Base-by-base conservation (phyloP, 2,797 vertebrate species). In the Oreortyx pictus region DNA sequence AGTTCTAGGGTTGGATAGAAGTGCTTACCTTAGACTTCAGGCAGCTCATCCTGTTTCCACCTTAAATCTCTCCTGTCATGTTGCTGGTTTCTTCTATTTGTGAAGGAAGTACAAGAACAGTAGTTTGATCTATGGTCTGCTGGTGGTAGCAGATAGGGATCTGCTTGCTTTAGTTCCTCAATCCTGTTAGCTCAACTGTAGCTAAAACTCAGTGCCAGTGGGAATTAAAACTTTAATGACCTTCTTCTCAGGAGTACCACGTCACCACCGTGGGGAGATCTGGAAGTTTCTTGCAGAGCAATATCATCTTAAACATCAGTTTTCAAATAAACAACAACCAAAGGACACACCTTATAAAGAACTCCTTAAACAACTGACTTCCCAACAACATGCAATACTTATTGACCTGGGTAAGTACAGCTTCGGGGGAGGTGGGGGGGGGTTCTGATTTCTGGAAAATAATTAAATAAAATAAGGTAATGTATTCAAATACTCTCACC, bases 201-300 rank as follows among this genome's bases (percentile, higher is more conserved):
- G 79, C 70, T 70, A 82, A 87, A 25, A 70, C 43, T 79, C 59
- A 20, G 64, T 7, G 71, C 31, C 33, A 31, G 57, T 71, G 59
- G 39, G 49, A 29, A 61, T 75, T 61, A 14, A 16, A 81, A 57
- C 33, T 89, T 43, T 80, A 70, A 86, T 71, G 37, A 49, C 27
- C 75, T 88, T 61, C 52, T 94, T 75, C 49, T 76, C 75, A 99
- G 99, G 99, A 85, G 98, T 99, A 23, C 99, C 99, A 3, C 98
- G 98, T 88, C 98, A 99, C 88, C 98, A 99, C 95, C 98, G 99
- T 31, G 99, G 99, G 6, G 99, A 99, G 96, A 98, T 99, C 95
- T 99, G 99, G 99, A 99, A 99, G 92, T 98, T 99, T 97, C 98
- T 99, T 31, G 98, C 98, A 3, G 99, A 99, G 91, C 99, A 99